Evolutionary conservation across 1,140 invertebrate species (phyloP), one percentile per base, ranked within the genome.

Genomic region (Lordiphosa collinella): DNA sequence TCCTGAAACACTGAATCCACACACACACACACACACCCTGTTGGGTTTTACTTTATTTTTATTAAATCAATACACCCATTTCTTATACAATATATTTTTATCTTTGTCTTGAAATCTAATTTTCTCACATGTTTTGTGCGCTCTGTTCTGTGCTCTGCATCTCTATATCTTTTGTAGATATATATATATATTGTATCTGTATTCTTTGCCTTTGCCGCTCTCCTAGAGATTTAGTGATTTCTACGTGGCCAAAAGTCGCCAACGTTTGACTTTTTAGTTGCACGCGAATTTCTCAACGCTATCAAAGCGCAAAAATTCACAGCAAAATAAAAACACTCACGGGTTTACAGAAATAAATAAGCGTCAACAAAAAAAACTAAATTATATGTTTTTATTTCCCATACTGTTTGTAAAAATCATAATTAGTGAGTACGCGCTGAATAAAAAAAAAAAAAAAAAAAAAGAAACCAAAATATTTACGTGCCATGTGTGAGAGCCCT

Each of bases 1-100:
- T 14, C 25, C 14, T 16, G 14, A 18, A 13, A 38, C 75, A 74
- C 74, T 70, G 64, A 29, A 29, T 29, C 25, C 25, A 29, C 25
- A 29, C 25, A 29, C 22, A 25, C 22, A 25, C 22, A 25, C 25
- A 29, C 25, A 29, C 25, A 29, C 25, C 25, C 25, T 29, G 6
- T 40, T 71, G 61, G 82, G 59, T 70, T 57, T 52, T 56, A 56
- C 70, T 60, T 78, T 64, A 68, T 78, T 84, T 76, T 84, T 82
- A 82, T 82, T 84, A 82, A 82, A 82, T 82, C 78, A 82, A 82
- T 82, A 72, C 65, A 63, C 72, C 69, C 72, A 82, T 82, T 82
- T 69, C 72, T 64, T 84, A 55, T 69, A 71, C 13, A 41, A 18
- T 67, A 84, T 84, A 63, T 80, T 84, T 82, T 58, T 82, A 76